Percentiles rank a stretch among this genome's conserved stretches.
phyloP scores from a whole-genome alignment of 2,113 vertebrate genomes.

The Epinephelus moara region DNA sequence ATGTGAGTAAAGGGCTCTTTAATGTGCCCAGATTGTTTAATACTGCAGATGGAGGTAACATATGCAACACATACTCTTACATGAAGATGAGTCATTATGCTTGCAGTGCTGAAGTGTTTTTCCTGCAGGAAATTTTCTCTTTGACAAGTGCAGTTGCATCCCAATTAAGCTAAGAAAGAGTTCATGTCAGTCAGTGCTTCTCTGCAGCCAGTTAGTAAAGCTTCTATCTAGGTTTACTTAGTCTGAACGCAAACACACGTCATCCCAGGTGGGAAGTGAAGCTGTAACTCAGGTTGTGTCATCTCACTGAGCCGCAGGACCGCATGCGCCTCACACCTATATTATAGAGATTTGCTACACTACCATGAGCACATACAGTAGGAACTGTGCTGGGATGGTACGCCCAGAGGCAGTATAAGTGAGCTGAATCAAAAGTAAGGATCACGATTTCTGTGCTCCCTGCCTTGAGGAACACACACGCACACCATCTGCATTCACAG shows the following conservation, averaged over 20 bases:
- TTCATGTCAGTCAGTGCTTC: constrained; percentile 11
- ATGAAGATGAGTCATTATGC: constrained; percentile 33
- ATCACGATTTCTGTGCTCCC: constrained; percentile 31
- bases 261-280: constrained; percentile 39
- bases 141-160: constrained; percentile 36
- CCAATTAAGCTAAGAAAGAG: constrained; percentile 37
- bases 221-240: constrained; percentile 22
- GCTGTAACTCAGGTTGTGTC: constrained; percentile 37
- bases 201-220: constrained; percentile 2
- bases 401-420: constrained; percentile 24
- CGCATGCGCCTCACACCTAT: constrained; percentile 8
- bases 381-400: constrained; percentile 24
- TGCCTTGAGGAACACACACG: neutral
- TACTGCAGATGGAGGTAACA: constrained; percentile 53
- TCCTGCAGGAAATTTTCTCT: constrained; percentile 13
- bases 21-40: constrained; percentile 28
- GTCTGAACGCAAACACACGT: constrained; percentile 44
- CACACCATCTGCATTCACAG: constrained; percentile 43
- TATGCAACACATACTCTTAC: constrained; percentile 44
- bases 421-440: constrained; percentile 53
- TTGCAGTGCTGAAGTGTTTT: constrained; percentile 20
- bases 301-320: constrained; percentile 17
- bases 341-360: constrained; percentile 40
- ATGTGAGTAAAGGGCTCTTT: constrained; percentile 8
- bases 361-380: constrained; percentile 20